Percentiles rank a stretch among this genome's conserved stretches.
phyloP scores from a whole-genome alignment of 92 coral and sea anemone genomes.

The Desmophyllum pertusum region DNA sequence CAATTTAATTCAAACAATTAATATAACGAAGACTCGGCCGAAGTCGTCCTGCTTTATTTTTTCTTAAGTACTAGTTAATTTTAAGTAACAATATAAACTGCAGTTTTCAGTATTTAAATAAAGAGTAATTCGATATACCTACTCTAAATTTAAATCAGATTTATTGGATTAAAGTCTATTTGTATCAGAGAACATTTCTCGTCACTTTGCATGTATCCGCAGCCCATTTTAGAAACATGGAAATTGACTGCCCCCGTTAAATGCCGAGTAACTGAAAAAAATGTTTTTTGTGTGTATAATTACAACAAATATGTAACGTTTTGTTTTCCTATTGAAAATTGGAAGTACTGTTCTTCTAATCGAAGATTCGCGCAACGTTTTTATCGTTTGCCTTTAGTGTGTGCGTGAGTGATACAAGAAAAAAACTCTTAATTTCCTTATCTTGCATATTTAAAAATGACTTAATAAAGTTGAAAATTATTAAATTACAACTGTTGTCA shows the following conservation, averaged over 20 bases:
- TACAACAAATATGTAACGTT: too few relatives aligned
- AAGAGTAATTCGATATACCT: too few relatives aligned
- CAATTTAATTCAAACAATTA: not conserved
- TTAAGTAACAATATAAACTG: not conserved
- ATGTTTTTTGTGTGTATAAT: too few relatives aligned
- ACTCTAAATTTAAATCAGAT: not conserved
- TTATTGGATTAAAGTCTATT: not conserved
- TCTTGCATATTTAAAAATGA: not conserved
- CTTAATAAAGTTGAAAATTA: not conserved
- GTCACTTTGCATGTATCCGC: too few relatives aligned
- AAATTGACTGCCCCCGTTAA: not conserved
- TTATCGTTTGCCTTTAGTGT: not conserved
- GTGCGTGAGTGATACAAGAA: not conserved
- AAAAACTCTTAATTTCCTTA: not conserved
- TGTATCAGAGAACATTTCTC: too few relatives aligned
- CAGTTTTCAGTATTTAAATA: too few relatives aligned
- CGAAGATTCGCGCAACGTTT: not conserved
- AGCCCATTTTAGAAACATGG: not conserved
- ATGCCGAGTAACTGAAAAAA: not conserved
- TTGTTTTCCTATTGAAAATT: not conserved
- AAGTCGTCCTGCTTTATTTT: not conserved
- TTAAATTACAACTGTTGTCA: not conserved
- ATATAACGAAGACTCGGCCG: not conserved
- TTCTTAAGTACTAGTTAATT: not conserved
- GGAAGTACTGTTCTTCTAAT: not conserved